These are phyloP conservation scores for Enchytraeus crypticus DNA, from an alignment of 2,888 invertebrate genomes.

Conservation along the genomic window DNA sequence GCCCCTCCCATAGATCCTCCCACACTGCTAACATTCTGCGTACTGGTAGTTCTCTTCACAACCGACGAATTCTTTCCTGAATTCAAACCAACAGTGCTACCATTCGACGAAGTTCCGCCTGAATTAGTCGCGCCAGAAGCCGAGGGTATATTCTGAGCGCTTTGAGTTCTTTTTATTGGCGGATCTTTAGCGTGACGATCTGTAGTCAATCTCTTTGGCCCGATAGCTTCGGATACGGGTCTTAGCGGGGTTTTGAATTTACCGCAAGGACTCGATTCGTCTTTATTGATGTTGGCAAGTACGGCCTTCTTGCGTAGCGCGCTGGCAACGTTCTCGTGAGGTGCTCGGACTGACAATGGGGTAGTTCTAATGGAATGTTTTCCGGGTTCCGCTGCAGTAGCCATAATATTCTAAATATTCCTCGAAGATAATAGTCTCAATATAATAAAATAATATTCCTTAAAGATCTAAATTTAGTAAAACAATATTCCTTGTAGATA, in stretches of 20 bases:
- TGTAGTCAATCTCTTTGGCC: neutral
- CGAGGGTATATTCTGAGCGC: slow-evolving; percentile 39
- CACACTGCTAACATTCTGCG: slow-evolving; percentile 44
- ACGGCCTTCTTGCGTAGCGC: neutral
- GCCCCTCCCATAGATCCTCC: slow-evolving; percentile 34
- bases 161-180: slow-evolving; percentile 41
- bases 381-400: no score
- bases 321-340: neutral
- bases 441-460: no score
- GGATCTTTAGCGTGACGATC: slow-evolving; percentile 13
- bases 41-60: slow-evolving; percentile 44
- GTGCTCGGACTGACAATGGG: neutral
- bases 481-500: no score
- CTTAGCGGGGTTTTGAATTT: neutral
- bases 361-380: neutral
- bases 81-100: slow-evolving; percentile 4
- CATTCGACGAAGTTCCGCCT: slow-evolving; percentile 25
- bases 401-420: no score
- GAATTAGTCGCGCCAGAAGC: neutral
- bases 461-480: no score
- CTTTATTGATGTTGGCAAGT: neutral
- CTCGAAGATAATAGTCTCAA: no score
- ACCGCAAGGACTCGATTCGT: neutral
- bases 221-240: neutral
- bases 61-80: slow-evolving; percentile 17